Evolutionary conservation across 1,140 invertebrate genomes (phyloP), one percentile per base, ranked within the genome.

Genomic region (Papilio glaucus): DNA sequence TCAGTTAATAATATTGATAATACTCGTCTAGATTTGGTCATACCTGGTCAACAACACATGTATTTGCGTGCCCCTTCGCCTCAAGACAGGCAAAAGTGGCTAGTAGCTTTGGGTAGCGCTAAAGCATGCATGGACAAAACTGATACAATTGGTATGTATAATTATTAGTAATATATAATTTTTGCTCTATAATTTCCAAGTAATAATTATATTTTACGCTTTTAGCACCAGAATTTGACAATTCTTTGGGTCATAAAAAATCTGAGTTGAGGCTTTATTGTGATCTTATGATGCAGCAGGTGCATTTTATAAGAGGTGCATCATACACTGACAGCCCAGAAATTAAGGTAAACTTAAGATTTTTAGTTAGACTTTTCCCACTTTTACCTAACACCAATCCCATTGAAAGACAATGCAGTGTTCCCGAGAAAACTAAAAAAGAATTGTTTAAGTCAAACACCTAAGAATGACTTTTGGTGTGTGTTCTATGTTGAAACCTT

Each of bases 201-300:
- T 18, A 26, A 8, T 71, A 67, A 49, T 26, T 38, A 9, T 38
- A 15, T 49, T 13, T 65, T 24, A 68, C 72, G 75, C 38, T 71
- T 77, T 71, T 75, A 76, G 86, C 82, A 77, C 71, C 81, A 74
- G 80, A 77, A 63, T 78, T 83, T 61, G 88, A 89, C 72, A 89
- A 93, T 62, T 88, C 89, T 10, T 77, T 93, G 72, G 95, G 95
- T 87, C 93, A 95, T 38, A 97, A 97, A 86, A 96, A 96, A 82
- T 97, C 96, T 53, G 96, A 97, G 90, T 89, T 97, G 49, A 91
- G 96, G 75, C 89, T 97, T 13, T 97, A 97, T 85, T 97, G 96
- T 94, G 96, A 97, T 91, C 91, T 97, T 15, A 90, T 97, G 69
- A 97, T 97, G 96, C 96, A 97, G 89, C 96, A 97, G 92, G 96